These are phyloP conservation scores for Penaeus indicus DNA, from an alignment of 1,140 invertebrate genomes.

Conservation along the genomic window DNA sequence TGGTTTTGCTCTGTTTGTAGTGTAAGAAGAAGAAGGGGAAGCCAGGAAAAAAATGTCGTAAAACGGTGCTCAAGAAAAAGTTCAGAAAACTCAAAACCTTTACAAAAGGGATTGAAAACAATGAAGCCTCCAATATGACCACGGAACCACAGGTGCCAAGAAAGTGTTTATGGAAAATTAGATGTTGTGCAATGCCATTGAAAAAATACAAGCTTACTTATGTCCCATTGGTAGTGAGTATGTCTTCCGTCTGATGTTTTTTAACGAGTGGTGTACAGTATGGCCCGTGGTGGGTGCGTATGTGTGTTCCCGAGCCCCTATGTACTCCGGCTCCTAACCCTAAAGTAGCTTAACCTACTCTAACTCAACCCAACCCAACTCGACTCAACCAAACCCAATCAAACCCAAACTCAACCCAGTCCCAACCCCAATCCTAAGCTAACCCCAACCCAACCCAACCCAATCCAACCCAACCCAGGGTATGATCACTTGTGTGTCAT, in stretches of 20 bases:
- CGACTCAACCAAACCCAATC: too few relatives aligned
- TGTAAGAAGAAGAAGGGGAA: constrained; percentile 39
- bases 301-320: too few relatives aligned
- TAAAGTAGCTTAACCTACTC: too few relatives aligned
- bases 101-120: background rate
- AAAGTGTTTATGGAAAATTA: constrained; percentile 24
- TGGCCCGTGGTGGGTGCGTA: too few relatives aligned
- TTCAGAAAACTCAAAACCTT: background rate
- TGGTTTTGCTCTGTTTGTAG: constrained; percentile 26
- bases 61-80: background rate
- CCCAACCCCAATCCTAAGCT: too few relatives aligned
- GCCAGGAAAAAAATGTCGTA: background rate
- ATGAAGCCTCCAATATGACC: background rate
- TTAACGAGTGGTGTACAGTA: background rate
- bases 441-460: too few relatives aligned
- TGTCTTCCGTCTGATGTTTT: background rate
- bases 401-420: too few relatives aligned
- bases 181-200: constrained; percentile 29
- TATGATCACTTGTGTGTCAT: too few relatives aligned
- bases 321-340: too few relatives aligned
- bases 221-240: constrained; percentile 54
- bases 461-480: too few relatives aligned
- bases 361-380: too few relatives aligned
- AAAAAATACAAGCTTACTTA: constrained; percentile 33
- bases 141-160: background rate